These are phyloP conservation scores for Drosophila simulans DNA, from an alignment of 1,140 invertebrate species.

Conservation along the genomic window DNA sequence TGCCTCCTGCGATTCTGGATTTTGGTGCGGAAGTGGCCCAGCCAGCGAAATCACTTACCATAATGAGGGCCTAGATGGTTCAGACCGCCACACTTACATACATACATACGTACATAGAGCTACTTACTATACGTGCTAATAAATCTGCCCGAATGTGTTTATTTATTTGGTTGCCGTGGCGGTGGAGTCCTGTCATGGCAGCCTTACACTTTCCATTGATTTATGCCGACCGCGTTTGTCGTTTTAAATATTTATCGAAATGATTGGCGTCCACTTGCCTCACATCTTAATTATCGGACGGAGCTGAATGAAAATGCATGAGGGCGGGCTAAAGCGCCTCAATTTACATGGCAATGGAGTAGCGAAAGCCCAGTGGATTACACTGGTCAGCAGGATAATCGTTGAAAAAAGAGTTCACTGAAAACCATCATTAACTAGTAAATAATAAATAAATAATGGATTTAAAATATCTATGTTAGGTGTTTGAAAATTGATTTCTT, in stretches of 20 bases:
- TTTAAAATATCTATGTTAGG: too few species aligned
- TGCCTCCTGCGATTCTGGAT: conserved; percentile 39
- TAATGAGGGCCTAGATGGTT: conserved; percentile 57
- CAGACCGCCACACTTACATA: conserved; percentile 7
- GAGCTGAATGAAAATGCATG: conserved; percentile 37
- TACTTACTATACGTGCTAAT: conserved; percentile 47
- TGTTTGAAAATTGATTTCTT: too few species aligned
- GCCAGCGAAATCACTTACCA: conserved; percentile 57
- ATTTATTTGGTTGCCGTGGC: conserved; percentile 50
- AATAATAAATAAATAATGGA: too few species aligned
- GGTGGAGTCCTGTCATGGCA: conserved; percentile 28
- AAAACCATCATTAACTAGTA: too few species aligned
- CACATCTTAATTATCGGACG: conserved; percentile 57
- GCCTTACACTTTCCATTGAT: conserved; percentile 52
- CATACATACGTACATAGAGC: neutral
- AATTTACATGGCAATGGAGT: conserved; percentile 46
- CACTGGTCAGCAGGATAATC: conserved; percentile 19
- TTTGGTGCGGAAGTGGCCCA: conserved; percentile 35
- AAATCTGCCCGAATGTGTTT: conserved; percentile 64
- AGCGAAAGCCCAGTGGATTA: conserved; percentile 39
- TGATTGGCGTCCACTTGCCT: conserved; percentile 57
- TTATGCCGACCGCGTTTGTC: conserved; percentile 57
- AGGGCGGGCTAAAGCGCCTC: conserved; percentile 32
- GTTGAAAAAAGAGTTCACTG: too few species aligned
- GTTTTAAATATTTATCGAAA: conserved; percentile 67